A percentile compares a stretch with the other conserved stretches of the same genome.
Evolutionary conservation across 2,797 vertebrate genomes (phyloP).

Genomic region (Serranus cabrilla): DNA sequence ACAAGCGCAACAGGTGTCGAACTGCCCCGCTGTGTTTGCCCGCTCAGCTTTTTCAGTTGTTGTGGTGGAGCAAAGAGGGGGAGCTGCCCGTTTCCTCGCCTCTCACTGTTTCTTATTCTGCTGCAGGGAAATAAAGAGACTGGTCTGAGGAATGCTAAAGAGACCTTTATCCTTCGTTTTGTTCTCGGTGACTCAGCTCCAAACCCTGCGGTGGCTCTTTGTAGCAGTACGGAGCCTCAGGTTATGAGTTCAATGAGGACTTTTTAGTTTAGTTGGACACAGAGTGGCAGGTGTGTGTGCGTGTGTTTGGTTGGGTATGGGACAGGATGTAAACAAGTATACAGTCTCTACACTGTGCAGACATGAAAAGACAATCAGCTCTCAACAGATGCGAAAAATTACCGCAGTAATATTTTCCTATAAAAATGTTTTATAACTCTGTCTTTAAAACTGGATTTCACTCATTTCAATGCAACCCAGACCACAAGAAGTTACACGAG

Average conservation of each 20-base stretch:
- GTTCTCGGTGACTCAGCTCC: slow-evolving; percentile 44
- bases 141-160: slow-evolving; percentile 64
- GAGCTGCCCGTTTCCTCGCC: slow-evolving; percentile 21
- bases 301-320: neutral
- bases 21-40: slow-evolving; percentile 19
- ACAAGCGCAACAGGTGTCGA: slow-evolving; percentile 35
- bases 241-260: slow-evolving; percentile 24
- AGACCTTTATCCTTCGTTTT: slow-evolving; percentile 58
- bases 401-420: neutral
- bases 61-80: slow-evolving; percentile 7
- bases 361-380: neutral
- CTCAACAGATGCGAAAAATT: neutral
- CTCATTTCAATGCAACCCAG: neutral
- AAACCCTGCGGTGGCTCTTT: slow-evolving; percentile 52
- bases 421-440: neutral
- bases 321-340: neutral
- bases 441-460: too few species aligned
- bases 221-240: slow-evolving; percentile 25
- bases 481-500: neutral
- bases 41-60: slow-evolving; percentile 23
- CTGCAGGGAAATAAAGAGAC: slow-evolving; percentile 36
- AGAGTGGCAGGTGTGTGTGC: neutral
- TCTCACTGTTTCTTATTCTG: slow-evolving; percentile 54
- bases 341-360: neutral
- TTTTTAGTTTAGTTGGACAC: slow-evolving; percentile 14